Conservation (phyloP, 2,888 invertebrate species). For the Macroteleia sp. region DNA sequence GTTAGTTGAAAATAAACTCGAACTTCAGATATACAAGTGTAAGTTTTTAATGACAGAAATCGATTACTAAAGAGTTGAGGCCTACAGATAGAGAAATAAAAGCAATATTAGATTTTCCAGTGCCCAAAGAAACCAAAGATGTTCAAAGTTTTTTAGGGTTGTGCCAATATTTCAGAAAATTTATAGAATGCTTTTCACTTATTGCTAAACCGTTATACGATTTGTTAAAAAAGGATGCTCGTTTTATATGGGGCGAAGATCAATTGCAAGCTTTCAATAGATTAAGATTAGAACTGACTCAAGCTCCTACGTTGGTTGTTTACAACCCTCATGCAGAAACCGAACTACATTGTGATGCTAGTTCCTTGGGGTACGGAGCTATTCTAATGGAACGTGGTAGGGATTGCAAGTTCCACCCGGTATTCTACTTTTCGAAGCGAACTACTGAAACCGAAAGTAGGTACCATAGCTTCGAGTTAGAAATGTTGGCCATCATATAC, state of each 20-base stretch:
- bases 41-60: conserved; percentile 9
- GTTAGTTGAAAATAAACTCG: conserved; percentile 1
- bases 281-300: not conserved
- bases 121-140: not conserved
- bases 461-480: conserved; percentile 22
- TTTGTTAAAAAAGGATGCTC: not conserved
- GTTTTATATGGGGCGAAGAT: not conserved
- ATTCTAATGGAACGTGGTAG: conserved; percentile 3
- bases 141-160: not conserved
- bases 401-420: conserved; percentile 9
- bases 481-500: conserved; percentile 13
- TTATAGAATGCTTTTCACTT: conserved; percentile 8
- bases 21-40: not conserved
- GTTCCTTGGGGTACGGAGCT: conserved; percentile 12
- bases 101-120: conserved; percentile 1
- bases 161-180: conserved; percentile 2
- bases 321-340: conserved; percentile 13
- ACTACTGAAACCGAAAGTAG: not conserved
- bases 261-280: conserved; percentile 9
- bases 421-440: conserved; percentile 28
- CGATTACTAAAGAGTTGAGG: not conserved
- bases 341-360: conserved; percentile 25
- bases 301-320: not conserved
- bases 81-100: not conserved
- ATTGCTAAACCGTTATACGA: conserved; percentile 17